phyloP scores from a whole-genome alignment of 1,140 invertebrate genomes.

The Platyscapa corneri region DNA sequence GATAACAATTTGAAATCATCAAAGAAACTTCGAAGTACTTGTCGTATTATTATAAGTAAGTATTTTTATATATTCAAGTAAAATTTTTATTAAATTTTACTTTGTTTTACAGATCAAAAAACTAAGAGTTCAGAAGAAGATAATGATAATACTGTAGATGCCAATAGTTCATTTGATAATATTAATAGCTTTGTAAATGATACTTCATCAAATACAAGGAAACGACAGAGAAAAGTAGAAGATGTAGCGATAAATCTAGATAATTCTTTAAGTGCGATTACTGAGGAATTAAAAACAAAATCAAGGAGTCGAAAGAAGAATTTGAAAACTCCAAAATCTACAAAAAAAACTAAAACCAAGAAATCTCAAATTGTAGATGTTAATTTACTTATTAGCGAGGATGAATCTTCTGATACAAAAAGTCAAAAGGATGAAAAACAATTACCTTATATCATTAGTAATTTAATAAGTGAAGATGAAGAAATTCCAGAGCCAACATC shows the following conservation, averaged over 20 bases:
- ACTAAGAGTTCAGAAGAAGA: conserved; percentile 35
- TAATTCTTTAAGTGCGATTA: conserved; percentile 5
- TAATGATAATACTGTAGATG: conserved; percentile 22
- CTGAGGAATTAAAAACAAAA: conserved; percentile 19
- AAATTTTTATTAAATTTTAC: background rate
- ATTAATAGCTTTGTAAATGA: background rate
- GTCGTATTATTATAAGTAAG: conserved; percentile 34
- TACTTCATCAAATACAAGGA: conserved; percentile 5
- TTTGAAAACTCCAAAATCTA: conserved; percentile 20
- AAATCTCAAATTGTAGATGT: conserved; percentile 15
- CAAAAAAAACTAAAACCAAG: conserved; percentile 11
- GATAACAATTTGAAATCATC: conserved; percentile 17
- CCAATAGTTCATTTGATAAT: background rate
- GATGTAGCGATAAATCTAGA: background rate
- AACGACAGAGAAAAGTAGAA: conserved; percentile 19
- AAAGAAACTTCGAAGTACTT: conserved; percentile 6
- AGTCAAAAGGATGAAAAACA: conserved; percentile 4
- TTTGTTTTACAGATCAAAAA: conserved; percentile 30
- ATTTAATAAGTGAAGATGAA: conserved; percentile 49
- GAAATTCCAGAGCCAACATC: background rate
- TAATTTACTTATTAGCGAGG: conserved; percentile 34
- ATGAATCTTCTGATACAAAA: conserved; percentile 37
- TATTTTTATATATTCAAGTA: background rate
- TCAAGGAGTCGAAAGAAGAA: conserved; percentile 1
- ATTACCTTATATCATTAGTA: conserved; percentile 28